These are phyloP conservation scores for Henricia sp. DNA, from an alignment of 53 echinoderm and acorn worm species.

Conservation along the genomic window DNA sequence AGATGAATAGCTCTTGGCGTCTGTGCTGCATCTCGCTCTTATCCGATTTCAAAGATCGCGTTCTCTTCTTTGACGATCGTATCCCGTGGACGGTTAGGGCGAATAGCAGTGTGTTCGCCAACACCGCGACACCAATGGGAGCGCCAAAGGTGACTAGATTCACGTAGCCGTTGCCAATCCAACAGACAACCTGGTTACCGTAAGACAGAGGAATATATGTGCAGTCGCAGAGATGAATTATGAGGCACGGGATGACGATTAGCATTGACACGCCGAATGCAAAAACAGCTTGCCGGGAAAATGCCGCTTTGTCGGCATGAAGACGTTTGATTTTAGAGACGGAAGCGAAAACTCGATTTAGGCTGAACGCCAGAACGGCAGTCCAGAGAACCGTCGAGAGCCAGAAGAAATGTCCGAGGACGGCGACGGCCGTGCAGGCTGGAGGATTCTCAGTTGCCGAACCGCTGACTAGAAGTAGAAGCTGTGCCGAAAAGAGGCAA, in stretches of 20 bases:
- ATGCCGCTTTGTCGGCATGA: background rate
- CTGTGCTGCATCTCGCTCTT: background rate
- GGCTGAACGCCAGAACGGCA: conserved; percentile 70
- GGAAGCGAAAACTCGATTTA: conserved; percentile 57
- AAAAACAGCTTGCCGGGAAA: conserved; percentile 4
- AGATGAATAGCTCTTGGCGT: conserved; percentile 30
- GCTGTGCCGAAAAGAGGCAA: conserved; percentile 68
- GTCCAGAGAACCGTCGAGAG: conserved; percentile 74
- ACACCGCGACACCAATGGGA: conserved; percentile 56
- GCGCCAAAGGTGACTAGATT: conserved; percentile 63
- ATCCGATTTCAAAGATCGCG: background rate
- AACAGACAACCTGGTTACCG: conserved; percentile 55
- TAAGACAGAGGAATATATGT: conserved; percentile 46
- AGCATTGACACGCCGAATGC: conserved; percentile 59
- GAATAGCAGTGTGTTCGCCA: conserved; percentile 59
- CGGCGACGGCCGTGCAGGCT: conserved; percentile 61
- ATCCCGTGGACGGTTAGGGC: conserved; percentile 49
- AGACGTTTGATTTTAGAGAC: conserved; percentile 12
- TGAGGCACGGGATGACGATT: conserved; percentile 48
- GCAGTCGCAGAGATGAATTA: conserved; percentile 66
- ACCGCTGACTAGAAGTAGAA: conserved; percentile 67
- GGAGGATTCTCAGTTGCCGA: conserved; percentile 36
- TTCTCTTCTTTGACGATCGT: conserved; percentile 6
- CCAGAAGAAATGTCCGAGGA: conserved; percentile 75
- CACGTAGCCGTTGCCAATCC: conserved; percentile 62